phyloP scores from a whole-genome alignment of 1,140 invertebrate species.

The Zaprionus capensis region DNA sequence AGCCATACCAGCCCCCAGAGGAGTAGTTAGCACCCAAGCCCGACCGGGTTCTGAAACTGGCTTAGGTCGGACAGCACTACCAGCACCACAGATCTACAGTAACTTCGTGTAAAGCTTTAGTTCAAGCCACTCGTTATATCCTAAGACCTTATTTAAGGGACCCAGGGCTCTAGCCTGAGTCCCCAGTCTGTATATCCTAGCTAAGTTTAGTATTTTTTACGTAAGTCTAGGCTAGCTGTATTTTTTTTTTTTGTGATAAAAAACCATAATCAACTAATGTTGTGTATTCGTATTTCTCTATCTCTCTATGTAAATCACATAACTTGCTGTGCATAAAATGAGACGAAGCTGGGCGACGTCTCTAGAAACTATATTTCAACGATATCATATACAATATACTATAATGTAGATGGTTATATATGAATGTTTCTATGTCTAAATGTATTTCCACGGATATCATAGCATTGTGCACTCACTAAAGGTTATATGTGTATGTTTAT shows the following conservation, averaged over 20 bases:
- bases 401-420: neutral
- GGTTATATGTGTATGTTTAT: neutral
- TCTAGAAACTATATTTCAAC: too few species aligned
- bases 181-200: neutral
- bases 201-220: neutral
- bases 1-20: conserved; percentile 48
- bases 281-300: neutral
- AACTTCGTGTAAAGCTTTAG: conserved; percentile 21
- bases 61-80: conserved; percentile 3
- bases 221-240: conserved; percentile 14
- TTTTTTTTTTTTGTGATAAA: conserved; percentile 1
- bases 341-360: neutral
- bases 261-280: neutral
- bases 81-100: neutral
- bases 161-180: neutral
- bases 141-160: neutral
- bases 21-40: conserved; percentile 27
- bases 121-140: neutral
- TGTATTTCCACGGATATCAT: neutral
- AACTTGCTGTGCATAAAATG: neutral
- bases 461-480: neutral
- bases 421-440: neutral
- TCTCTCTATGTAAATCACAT: neutral
- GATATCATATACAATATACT: neutral
- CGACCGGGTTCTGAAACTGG: neutral